Percentiles rank a stretch among this genome's conserved stretches.
Conservation (phyloP, 1,140 invertebrate species). For the Aphelinus atriplicis region DNA sequence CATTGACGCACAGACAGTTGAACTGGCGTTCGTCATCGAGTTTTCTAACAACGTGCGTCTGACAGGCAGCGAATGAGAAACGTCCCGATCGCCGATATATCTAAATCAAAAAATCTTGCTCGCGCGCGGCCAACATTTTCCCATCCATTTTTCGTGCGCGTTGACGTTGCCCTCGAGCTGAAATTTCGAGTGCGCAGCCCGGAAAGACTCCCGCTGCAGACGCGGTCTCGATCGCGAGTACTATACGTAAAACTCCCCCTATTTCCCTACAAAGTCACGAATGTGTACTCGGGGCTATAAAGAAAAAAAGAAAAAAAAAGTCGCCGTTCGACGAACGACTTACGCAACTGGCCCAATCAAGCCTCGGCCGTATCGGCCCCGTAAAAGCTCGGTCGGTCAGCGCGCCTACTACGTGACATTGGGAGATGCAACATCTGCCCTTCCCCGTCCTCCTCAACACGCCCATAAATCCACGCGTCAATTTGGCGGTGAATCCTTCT, state of each 20-base stretch:
- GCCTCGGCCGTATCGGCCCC: no score
- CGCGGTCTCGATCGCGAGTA: background rate
- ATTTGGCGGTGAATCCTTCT: no score
- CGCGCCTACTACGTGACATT: no score
- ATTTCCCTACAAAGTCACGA: background rate
- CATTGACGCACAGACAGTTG: slow-evolving; percentile 27
- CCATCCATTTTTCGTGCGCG: background rate
- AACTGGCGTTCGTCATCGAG: slow-evolving; percentile 43
- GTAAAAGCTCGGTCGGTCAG: no score
- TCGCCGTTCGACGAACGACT: no score
- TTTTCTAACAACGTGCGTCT: slow-evolving; percentile 44
- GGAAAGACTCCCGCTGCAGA: background rate
- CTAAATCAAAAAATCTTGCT: slow-evolving; percentile 37
- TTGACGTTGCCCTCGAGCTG: background rate
- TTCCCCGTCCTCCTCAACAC: no score
- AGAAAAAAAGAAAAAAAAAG: background rate
- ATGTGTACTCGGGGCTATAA: background rate
- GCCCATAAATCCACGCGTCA: no score
- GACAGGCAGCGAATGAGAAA: slow-evolving; percentile 47
- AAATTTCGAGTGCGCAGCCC: background rate
- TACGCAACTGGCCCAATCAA: no score
- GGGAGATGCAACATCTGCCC: no score
- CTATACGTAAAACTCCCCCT: background rate
- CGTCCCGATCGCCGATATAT: slow-evolving; percentile 40
- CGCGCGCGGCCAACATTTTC: background rate